These are phyloP conservation scores for human (Homo sapiens) DNA, from an alignment of 2,113 vertebrate species.

Conservation along the genomic window DNA sequence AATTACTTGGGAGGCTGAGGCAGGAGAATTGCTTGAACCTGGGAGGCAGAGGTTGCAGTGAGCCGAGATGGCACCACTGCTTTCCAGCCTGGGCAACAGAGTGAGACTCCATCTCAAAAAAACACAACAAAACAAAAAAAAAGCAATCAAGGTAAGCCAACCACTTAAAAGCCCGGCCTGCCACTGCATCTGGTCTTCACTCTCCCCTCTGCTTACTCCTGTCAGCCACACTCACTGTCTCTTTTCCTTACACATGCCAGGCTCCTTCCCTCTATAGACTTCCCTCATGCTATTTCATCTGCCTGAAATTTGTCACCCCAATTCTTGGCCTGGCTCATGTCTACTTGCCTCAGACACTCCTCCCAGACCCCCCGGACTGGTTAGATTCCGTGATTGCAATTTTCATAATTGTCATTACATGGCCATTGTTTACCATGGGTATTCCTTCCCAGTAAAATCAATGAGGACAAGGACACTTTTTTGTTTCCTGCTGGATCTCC, in stretches of 20 bases:
- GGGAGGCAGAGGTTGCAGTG: too few species aligned
- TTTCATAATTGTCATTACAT: not conserved
- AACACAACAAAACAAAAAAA: not conserved
- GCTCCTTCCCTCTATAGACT: not conserved
- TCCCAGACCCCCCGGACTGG: not conserved
- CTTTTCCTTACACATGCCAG: not conserved
- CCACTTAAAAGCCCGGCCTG: not conserved
- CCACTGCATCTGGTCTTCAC: not conserved
- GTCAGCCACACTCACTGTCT: not conserved
- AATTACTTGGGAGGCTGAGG: too few species aligned
- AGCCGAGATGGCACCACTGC: too few species aligned
- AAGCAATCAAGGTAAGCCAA: not conserved
- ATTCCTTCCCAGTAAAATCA: not conserved
- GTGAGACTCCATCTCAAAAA: too few species aligned
- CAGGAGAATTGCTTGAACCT: too few species aligned
- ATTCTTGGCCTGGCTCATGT: not conserved
- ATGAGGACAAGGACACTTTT: not conserved
- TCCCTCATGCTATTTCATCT: not conserved
- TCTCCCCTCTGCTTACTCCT: not conserved
- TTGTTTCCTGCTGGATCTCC: not conserved
- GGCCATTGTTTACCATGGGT: not conserved
- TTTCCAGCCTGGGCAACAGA: too few species aligned
- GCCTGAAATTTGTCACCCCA: not conserved
- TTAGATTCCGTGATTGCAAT: not conserved
- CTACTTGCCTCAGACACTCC: not conserved